Evolutionary conservation across 2,888 invertebrate genomes (phyloP), one percentile per base, ranked within the genome.

Genomic region (Hoplodrina ambigua): DNA sequence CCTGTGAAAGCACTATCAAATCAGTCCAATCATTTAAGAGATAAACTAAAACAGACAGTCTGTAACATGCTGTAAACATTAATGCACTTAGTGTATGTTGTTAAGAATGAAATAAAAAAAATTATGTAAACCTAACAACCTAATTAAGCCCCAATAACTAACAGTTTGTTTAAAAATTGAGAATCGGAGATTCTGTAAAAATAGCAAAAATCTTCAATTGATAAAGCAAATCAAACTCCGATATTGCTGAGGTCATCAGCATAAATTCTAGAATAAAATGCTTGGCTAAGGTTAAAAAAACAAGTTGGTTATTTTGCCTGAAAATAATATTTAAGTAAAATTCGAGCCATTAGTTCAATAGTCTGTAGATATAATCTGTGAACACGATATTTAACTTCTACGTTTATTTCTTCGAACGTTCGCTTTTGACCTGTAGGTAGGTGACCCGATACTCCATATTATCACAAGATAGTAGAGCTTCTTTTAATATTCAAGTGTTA

Each of bases 341-440:
- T 55, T 46, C 15, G 49, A 17, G 4, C 20, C 20, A 44, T 74
- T 44, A 10, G 11, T 73, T 41, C n/a, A 54, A 63, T 41, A 50
- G 13, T 50, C 33, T 25, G 54, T 13, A 15, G 50, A 75, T 72
- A 25, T 3, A 5, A 33, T 55, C 46, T 58, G 41, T 41, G 58
- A 54, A 30, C 17, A n/a, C 25, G 19, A 53, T 61, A 15, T 37
- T 58, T 37, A 30, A 58, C 46, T 54, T 25, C 8, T 5, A 8
- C 20, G 30, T 33, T 41, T 1, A 20, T 70, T 52, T 25, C 1
- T 25, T 52, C 53, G 53, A 20, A 52, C 62, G 46, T 70, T 71
- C 59, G 63, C 52, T 78, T 78, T 52, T 37, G 59, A 56, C 78
- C 55, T 59, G 52, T 30, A 56, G n/a, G 37, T 20, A 37, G 13